Evolutionary conservation across 2,113 vertebrate genomes (phyloP), one percentile per base, ranked within the genome.

Genomic region (Turnix velox): DNA sequence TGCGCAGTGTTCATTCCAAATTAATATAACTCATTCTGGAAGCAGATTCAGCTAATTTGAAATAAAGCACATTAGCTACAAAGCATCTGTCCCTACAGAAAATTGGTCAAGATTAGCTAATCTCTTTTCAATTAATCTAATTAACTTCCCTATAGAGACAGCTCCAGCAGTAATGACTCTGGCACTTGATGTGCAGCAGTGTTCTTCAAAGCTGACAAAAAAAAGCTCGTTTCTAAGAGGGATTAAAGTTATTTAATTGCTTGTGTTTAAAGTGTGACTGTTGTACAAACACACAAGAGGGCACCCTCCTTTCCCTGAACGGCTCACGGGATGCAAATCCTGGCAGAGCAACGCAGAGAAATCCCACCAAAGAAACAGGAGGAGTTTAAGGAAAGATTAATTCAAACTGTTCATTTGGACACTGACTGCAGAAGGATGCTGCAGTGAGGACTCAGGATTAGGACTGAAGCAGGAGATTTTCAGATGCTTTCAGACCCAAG

Each of bases 31-130:
- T 68, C 28, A 27, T 63, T 82, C 52, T 72, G 7, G 45, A 66
- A 87, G 54, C 22, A 72, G 49, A 89, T 75, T 40, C 52, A 65
- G 58, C 45, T 68, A 57, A 72, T 91, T 65, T 72, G 77, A 91
- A 86, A n/a, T 67, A 63, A 81, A 81, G 62, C n/a, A 68, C 59
- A 24, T 79, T 78, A 68, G 59, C 31, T 33, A 55, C 25, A 65
- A 65, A 91, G 52, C 37, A 52, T 61, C 58, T 61, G 12, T 78
- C 77, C 31, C 35, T 42, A 28, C 24, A 61, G 66, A 89, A 59
- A 67, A 81, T 84, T 37, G 84, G 55, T 39, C 45, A 79, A 90
- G 46, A 30, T 42, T 55, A 59, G 58, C 16, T 72, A 75, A 84
- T 77, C 35, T 80, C 46, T 55, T 88, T 88, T 55, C 76, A 87